phyloP scores from a whole-genome alignment of 2,888 invertebrate genomes.

The Bellardia pandia region DNA sequence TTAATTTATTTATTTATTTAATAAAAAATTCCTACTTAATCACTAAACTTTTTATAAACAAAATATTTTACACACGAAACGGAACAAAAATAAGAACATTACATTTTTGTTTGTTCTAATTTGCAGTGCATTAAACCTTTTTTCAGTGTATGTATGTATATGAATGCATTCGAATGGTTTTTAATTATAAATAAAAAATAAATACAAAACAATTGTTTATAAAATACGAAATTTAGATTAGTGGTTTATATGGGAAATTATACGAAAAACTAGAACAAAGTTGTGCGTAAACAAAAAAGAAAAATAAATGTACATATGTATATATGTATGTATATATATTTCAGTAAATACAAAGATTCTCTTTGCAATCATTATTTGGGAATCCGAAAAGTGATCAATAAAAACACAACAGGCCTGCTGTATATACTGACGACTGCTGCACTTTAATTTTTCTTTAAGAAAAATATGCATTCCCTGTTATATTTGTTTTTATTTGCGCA shows the following conservation, averaged over 20 bases:
- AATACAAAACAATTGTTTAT: slow-evolving; percentile 54
- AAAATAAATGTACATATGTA: not conserved
- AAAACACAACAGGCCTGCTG: slow-evolving; percentile 3
- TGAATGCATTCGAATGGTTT: slow-evolving; percentile 6
- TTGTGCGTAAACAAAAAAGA: slow-evolving; percentile 59
- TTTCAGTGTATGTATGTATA: not conserved
- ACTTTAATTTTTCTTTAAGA: slow-evolving; percentile 20
- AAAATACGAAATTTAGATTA: slow-evolving; percentile 59
- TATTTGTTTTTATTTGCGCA: slow-evolving; percentile 2
- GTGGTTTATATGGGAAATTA: slow-evolving; percentile 52
- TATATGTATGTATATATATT: not conserved
- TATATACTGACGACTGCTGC: not conserved
- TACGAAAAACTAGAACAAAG: slow-evolving; percentile 61
- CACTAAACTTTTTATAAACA: slow-evolving; percentile 25
- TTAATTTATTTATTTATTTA: not conserved
- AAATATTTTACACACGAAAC: slow-evolving; percentile 4
- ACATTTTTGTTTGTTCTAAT: not conserved
- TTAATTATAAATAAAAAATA: slow-evolving; percentile 39
- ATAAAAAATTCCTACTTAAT: slow-evolving; percentile 28
- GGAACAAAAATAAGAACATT: not conserved
- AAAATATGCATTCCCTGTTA: not conserved
- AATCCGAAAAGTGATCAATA: slow-evolving; percentile 13
- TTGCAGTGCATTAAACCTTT: slow-evolving; percentile 34
- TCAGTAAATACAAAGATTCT: slow-evolving; percentile 15
- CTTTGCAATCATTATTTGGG: slow-evolving; percentile 21